Evolutionary conservation across 2,888 invertebrate species (phyloP).

Genomic region (Thera britannica): DNA sequence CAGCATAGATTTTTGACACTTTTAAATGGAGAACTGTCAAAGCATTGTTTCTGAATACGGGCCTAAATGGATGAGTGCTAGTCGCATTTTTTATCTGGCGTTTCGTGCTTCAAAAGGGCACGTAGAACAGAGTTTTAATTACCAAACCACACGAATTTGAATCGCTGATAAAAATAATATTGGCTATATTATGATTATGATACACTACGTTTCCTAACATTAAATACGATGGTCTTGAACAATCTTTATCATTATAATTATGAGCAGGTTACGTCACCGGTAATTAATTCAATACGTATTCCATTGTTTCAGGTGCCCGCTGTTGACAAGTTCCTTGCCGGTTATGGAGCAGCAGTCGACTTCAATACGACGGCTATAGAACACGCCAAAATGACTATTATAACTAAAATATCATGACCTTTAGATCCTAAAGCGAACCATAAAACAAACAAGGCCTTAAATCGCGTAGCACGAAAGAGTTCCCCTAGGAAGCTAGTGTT

Average conservation of each 20-base stretch:
- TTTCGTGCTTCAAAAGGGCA: too few species aligned
- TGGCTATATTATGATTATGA: too few species aligned
- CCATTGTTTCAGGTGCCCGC: slow-evolving; percentile 77
- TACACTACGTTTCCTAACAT: neutral
- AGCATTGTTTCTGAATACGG: too few species aligned
- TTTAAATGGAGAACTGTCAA: too few species aligned
- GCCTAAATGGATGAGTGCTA: too few species aligned
- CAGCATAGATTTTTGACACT: too few species aligned
- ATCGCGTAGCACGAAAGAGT: slow-evolving; percentile 47
- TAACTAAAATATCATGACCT: slow-evolving; percentile 61
- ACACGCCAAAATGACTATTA: slow-evolving; percentile 51
- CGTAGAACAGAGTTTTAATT: too few species aligned
- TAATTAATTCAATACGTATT: slow-evolving; percentile 56
- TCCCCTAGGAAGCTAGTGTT: slow-evolving; percentile 60
- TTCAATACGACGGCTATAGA: slow-evolving; percentile 51
- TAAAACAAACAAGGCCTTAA: slow-evolving; percentile 18
- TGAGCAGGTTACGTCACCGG: slow-evolving; percentile 51
- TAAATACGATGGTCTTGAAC: slow-evolving; percentile 5
- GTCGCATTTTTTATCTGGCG: too few species aligned
- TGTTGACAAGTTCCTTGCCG: slow-evolving; percentile 72
- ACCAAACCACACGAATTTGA: too few species aligned
- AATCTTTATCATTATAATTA: slow-evolving; percentile 42
- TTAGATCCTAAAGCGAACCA: slow-evolving; percentile 11
- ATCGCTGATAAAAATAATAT: too few species aligned
- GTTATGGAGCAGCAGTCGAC: slow-evolving; percentile 78